Evolutionary conservation across 2,888 invertebrate species (phyloP), one percentile per base, ranked within the genome.

Genomic region (Prosopocoilus inquinatus): DNA sequence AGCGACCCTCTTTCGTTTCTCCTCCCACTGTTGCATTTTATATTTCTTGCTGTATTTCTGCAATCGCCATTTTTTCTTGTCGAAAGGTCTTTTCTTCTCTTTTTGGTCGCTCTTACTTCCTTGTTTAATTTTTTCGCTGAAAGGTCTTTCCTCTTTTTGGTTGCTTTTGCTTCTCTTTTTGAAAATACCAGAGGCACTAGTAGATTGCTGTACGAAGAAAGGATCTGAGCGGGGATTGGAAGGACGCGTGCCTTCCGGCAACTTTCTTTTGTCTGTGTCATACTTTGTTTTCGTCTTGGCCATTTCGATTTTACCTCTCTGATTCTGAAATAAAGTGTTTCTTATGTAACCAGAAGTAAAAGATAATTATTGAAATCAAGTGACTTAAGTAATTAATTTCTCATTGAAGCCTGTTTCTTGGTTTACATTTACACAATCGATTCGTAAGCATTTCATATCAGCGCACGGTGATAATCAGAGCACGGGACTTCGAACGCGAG

Each of bases 41-140:
- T 84, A 85, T 67, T 87, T 87, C 50, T 86, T 86, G 65, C 86
- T 87, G 67, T 88, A 88, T 67, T 86, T 86, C 64, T 87, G 81
- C 34, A 85, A 65, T 34, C 88, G 79, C 68, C 86, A 88, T 20
- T 80, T 78, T 61, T 85, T 86, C 67, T 88, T 88, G 64, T 88
- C 84, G 70, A 88, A 88, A 0, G 81, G 81, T 69, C 83, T 85
- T 64, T 84, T 84, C 1, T 72, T 73, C 58, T 58, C 70, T 12
- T 39, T 48, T 47, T 36, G 8, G 9, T 43, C 36, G 13, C 13
- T 32, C 35, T 53, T 49, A 32, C n/a, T n/a, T n/a, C n/a, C n/a
- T n/a, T 35, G 15, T 43, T n/a, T 28, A 7, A 7, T 78, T 61
- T 85, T 86, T 67, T 88, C 88, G 64, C 88, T 84, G 70, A 88